phyloP scores from a whole-genome alignment of 2,888 invertebrate genomes.

The Andrena fulva region DNA sequence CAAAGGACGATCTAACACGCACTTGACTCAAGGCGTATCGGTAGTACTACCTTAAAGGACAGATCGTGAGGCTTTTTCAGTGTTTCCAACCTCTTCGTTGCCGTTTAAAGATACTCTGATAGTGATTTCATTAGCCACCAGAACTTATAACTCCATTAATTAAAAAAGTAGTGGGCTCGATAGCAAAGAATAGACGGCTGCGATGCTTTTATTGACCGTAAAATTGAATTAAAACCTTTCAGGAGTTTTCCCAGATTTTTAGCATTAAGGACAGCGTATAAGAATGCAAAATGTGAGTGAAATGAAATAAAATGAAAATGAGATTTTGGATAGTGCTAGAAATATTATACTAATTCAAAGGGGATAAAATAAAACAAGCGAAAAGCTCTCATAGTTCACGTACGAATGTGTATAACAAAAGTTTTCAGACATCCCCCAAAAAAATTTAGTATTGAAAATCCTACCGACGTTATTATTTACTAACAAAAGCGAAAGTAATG shows the following conservation, averaged over 20 bases:
- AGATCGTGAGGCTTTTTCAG: not conserved
- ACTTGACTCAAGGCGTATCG: too few relatives aligned
- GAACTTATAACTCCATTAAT: conserved; percentile 14
- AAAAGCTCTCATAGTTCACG: too few relatives aligned
- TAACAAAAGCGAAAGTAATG: too few relatives aligned
- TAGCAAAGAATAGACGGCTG: not conserved
- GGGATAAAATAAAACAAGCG: not conserved
- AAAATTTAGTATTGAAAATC: too few relatives aligned
- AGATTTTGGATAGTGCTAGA: not conserved
- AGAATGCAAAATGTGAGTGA: not conserved
- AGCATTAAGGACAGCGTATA: not conserved
- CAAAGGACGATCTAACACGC: too few relatives aligned
- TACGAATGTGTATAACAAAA: too few relatives aligned
- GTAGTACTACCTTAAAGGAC: too few relatives aligned
- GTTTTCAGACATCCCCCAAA: too few relatives aligned
- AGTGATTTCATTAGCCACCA: conserved; percentile 6
- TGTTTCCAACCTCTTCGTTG: not conserved
- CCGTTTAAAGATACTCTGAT: not conserved
- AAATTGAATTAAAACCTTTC: not conserved
- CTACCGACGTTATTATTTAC: too few relatives aligned
- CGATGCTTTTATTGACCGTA: conserved; percentile 7
- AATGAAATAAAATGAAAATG: not conserved
- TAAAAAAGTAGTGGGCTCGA: not conserved
- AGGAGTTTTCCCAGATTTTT: not conserved
- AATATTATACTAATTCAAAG: not conserved